These are phyloP conservation scores for Stenchaetothrips biformis DNA, from an alignment of 2,888 invertebrate genomes.

Conservation along the genomic window DNA sequence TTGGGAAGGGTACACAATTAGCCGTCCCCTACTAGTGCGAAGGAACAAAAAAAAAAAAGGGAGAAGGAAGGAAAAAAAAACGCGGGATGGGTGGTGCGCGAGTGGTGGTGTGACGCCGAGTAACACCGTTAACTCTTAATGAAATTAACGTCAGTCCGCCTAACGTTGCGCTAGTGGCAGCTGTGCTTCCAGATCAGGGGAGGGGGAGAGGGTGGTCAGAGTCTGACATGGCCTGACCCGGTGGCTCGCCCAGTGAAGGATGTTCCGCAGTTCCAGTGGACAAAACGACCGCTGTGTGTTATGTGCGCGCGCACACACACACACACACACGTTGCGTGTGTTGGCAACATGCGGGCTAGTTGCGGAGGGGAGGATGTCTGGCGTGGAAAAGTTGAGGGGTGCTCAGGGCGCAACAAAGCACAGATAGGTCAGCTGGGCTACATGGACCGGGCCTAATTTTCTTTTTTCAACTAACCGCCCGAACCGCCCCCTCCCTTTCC, in stretches of 20 bases:
- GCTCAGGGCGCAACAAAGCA: too few species aligned
- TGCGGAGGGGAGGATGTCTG: too few species aligned
- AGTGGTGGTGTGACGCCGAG: neutral
- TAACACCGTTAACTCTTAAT: slow-evolving; percentile 22
- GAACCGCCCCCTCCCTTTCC: too few species aligned
- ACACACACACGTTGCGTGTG: neutral
- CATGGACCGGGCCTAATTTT: too few species aligned
- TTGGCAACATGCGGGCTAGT: too few species aligned
- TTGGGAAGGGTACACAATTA: too few species aligned
- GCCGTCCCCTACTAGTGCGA: too few species aligned
- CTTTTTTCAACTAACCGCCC: too few species aligned
- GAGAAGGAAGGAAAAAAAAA: too few species aligned
- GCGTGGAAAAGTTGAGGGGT: too few species aligned
- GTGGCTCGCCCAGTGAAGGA: neutral
- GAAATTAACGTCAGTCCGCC: slow-evolving; percentile 15
- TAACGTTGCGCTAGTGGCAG: neutral
- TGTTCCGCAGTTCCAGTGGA: slow-evolving; percentile 9
- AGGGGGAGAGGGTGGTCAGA: neutral
- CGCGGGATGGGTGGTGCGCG: neutral
- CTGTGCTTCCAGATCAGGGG: neutral
- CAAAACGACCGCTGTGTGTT: slow-evolving; percentile 17
- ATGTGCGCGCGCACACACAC: neutral
- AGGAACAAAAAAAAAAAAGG: too few species aligned
- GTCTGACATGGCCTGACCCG: neutral
- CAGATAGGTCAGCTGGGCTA: too few species aligned